Base-by-base conservation (phyloP, 2,797 vertebrate genomes). In the Gymnothorax reevesii region DNA sequence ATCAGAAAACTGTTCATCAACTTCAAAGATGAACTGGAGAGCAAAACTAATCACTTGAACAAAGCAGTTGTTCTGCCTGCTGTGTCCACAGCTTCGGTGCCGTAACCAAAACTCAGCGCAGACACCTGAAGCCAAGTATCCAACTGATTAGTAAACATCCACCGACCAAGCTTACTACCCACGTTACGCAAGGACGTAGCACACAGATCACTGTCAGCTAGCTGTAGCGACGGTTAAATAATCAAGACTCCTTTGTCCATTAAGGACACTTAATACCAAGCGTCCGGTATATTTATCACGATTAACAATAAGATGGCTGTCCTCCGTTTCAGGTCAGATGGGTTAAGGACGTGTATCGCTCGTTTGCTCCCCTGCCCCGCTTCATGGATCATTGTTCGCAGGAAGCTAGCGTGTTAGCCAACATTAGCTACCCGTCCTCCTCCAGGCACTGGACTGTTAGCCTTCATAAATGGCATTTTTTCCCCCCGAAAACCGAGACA, bases 261-360 rank as follows among this genome's bases (percentile, higher is more conserved):
- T 49, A 22, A 33, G 15, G 6, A 42, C 20, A 59, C 22, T 15
- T n/a, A 69, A 69, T 64, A 69, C 52, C 64, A 27, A 83, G 84
- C 55, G 49, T 85, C 17, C 75, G 17, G 22, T 22, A 57, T 82
- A 22, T 75, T 25, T 6, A 66, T 57, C 20, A 87, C 42, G 27
- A 87, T 75, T 64, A 75, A 86, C 25, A 86, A 57, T 75, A 86
- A 88, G 33, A 83, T 82, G 57, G 87, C 79, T 73, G 84, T 79
- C 75, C 86, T 82, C 73, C 73, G 12, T 80, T 57, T 64, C 52
- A 80, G 79, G 85, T 82, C 85, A 86, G 79, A 82, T 52, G 49
- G 85, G 42, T 86, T 82, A 66, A 66, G 82, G 59, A 54, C 60
- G 82, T n/a, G 49, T 12, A 75, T 33, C 71, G 71, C 49, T 75